Evolutionary conservation across 2,113 vertebrate genomes (phyloP).

Genomic region (Dipodomys stephensi): DNA sequence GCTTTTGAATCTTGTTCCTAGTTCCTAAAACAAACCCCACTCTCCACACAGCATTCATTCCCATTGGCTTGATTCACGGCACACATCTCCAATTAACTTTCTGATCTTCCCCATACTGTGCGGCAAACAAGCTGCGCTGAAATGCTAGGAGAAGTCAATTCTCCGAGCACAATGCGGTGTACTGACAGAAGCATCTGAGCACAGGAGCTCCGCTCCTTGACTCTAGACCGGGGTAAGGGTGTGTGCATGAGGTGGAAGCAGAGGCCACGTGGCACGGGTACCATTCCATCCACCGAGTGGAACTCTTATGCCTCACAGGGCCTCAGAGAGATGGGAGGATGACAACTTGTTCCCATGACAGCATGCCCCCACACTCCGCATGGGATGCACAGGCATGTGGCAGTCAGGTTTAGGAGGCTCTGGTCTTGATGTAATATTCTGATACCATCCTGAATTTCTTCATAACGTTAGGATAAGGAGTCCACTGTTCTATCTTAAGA

Average conservation of each 20-base stretch:
- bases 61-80: neutral
- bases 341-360: too few relatives aligned
- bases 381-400: neutral
- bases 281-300: neutral
- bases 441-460: neutral
- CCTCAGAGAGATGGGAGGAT: neutral
- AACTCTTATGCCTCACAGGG: neutral
- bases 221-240: accelerated
- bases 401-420: too few relatives aligned
- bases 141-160: neutral
- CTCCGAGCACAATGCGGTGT: neutral
- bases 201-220: neutral
- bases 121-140: neutral
- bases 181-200: neutral
- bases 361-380: neutral
- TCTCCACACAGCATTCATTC: neutral
- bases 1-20: neutral
- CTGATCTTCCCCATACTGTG: neutral
- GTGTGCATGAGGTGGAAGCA: neutral
- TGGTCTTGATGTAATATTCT: neutral
- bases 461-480: neutral
- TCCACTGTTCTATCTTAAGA: too few relatives aligned
- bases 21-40: neutral
- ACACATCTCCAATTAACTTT: neutral
- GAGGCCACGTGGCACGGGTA: too few relatives aligned